A percentile compares a stretch with the other conserved stretches of the same genome.
Conservation (phyloP, 2,888 invertebrate species). For the Hydraecia micacea region DNA sequence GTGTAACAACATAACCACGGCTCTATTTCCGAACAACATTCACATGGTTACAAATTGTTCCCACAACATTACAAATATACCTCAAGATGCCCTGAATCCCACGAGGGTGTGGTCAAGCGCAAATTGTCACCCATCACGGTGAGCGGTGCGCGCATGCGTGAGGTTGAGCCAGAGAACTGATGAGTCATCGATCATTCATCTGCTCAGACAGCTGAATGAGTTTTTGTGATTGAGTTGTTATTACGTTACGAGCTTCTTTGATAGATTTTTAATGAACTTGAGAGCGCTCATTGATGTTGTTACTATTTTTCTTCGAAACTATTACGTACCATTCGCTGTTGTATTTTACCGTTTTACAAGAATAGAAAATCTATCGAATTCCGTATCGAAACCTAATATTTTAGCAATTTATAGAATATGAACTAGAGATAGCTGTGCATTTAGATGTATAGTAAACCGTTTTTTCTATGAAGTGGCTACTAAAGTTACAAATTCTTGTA, state of each 20-base stretch:
- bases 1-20: slow-evolving; percentile 29
- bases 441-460: not conserved
- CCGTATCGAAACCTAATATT: not conserved
- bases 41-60: slow-evolving; percentile 36
- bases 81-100: slow-evolving; percentile 50
- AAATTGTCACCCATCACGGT: slow-evolving; percentile 33
- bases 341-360: slow-evolving; percentile 1
- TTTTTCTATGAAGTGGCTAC: not conserved
- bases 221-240: slow-evolving; percentile 46
- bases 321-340: slow-evolving; percentile 14
- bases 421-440: not conserved
- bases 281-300: slow-evolving; percentile 1
- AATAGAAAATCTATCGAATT: not conserved
- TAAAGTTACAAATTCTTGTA: not conserved
- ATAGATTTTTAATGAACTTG: slow-evolving; percentile 50
- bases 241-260: slow-evolving; percentile 29
- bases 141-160: slow-evolving; percentile 36
- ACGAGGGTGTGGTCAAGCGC: slow-evolving; percentile 56
- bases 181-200: slow-evolving; percentile 55
- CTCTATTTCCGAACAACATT: slow-evolving; percentile 32
- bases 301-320: slow-evolving; percentile 23
- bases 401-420: not conserved
- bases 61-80: slow-evolving; percentile 47
- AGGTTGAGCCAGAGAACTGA: slow-evolving; percentile 14
- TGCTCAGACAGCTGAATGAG: slow-evolving; percentile 17